A percentile compares a stretch with the other conserved stretches of the same genome.
phyloP scores from a whole-genome alignment of 2,797 vertebrate species.

The Toxotes lorentzi region DNA sequence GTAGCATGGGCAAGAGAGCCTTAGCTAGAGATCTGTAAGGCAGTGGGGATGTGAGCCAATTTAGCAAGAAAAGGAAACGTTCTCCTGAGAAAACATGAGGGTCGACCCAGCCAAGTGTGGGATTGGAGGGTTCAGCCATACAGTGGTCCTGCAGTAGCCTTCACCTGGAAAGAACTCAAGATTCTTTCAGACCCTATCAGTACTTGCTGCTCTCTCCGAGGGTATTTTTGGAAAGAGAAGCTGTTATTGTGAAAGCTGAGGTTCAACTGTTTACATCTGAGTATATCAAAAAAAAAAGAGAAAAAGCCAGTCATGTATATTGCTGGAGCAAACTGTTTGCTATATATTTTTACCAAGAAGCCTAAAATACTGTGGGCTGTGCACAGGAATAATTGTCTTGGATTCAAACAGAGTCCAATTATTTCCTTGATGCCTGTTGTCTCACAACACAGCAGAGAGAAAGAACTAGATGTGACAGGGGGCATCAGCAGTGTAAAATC shows the following conservation, averaged over 20 bases:
- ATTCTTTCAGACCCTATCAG: slow-evolving; percentile 43
- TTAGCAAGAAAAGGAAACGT: slow-evolving; percentile 50
- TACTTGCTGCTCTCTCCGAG: slow-evolving; percentile 27
- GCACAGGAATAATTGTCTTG: slow-evolving; percentile 42
- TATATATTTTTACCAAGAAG: slow-evolving; percentile 24
- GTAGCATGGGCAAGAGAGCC: slow-evolving; percentile 28
- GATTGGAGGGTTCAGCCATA: slow-evolving; percentile 40
- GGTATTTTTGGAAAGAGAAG: slow-evolving; percentile 35
- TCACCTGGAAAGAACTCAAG: slow-evolving; percentile 52
- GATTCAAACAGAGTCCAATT: slow-evolving; percentile 64
- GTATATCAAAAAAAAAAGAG: slow-evolving; percentile 2
- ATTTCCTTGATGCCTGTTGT: slow-evolving; percentile 54
- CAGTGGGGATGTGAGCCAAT: slow-evolving; percentile 41
- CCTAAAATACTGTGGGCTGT: slow-evolving; percentile 40
- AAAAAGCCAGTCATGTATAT: slow-evolving; percentile 3
- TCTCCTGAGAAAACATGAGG: slow-evolving; percentile 68
- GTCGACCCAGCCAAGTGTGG: slow-evolving; percentile 34
- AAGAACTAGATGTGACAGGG: slow-evolving; percentile 29
- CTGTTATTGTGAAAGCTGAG: slow-evolving; percentile 51
- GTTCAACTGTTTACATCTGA: slow-evolving; percentile 28
- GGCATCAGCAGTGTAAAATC: slow-evolving; percentile 13
- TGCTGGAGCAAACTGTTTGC: slow-evolving; percentile 21
- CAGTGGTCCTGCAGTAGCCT: slow-evolving; percentile 26
- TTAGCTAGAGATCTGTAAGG: slow-evolving; percentile 42
- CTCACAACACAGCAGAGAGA: slow-evolving; percentile 36